phyloP scores from a whole-genome alignment of 2,888 invertebrate species.

The Leptinotarsa haldemani region DNA sequence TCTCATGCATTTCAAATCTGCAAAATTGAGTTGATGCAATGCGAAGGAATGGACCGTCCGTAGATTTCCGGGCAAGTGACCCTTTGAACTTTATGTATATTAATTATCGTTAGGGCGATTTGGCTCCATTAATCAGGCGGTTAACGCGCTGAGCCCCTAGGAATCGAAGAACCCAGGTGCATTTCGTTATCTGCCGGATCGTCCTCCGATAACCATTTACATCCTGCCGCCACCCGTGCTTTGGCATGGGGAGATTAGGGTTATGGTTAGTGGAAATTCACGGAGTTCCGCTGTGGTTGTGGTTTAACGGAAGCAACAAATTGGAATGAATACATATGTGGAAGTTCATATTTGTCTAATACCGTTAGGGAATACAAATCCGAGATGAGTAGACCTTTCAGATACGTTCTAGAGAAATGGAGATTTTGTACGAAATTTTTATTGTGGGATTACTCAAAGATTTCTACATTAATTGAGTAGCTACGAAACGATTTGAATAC shows the following conservation, averaged over 20 bases:
- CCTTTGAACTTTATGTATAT: slow-evolving; percentile 46
- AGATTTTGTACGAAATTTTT: background rate
- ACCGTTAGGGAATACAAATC: background rate
- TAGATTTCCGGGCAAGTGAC: slow-evolving; percentile 30
- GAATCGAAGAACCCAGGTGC: slow-evolving; percentile 50
- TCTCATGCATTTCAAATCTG: slow-evolving; percentile 32
- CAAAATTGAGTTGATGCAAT: slow-evolving; percentile 24
- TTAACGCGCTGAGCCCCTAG: slow-evolving; percentile 40
- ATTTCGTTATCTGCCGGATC: slow-evolving; percentile 43
- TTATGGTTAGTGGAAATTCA: slow-evolving; percentile 23
- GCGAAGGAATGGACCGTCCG: slow-evolving; percentile 15
- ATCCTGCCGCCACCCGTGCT: slow-evolving; percentile 1
- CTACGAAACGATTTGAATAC: too few relatives aligned
- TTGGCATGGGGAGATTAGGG: background rate
- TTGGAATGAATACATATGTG: slow-evolving; percentile 15
- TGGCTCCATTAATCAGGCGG: slow-evolving; percentile 49
- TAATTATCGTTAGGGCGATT: slow-evolving; percentile 51
- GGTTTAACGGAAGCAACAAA: slow-evolving; percentile 5
- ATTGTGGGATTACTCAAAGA: background rate
- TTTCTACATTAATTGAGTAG: too few relatives aligned
- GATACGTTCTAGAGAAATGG: background rate
- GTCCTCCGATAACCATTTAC: slow-evolving; percentile 40
- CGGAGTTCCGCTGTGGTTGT: slow-evolving; percentile 8
- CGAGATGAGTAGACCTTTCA: background rate
- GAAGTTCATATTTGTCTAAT: slow-evolving; percentile 18